A percentile compares a stretch with the other conserved stretches of the same genome.
Evolutionary conservation across 35 echinoderm and acorn worm species (phyloP).

Genomic region (Apostichopus californicus): DNA sequence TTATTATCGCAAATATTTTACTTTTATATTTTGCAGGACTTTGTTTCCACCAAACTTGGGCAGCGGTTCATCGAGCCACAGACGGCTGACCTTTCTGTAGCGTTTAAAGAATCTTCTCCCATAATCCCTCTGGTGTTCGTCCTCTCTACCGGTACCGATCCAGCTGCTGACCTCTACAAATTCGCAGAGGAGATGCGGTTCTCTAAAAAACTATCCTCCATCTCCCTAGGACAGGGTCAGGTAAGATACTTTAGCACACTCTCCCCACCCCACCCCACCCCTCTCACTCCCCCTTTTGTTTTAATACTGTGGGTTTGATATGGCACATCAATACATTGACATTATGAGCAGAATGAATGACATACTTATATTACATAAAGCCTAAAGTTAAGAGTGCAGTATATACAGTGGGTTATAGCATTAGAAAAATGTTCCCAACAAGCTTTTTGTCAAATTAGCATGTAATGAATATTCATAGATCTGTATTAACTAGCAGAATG

Average conservation of each 20-base stretch:
- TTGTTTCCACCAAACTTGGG: slow-evolving; percentile 81
- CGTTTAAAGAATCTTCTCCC: slow-evolving; percentile 91
- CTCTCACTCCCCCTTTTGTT: no score
- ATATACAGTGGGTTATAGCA: no score
- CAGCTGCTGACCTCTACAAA: slow-evolving; percentile 95
- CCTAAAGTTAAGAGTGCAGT: no score
- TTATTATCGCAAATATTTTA: no score
- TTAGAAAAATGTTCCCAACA: no score
- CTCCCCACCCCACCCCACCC: not conserved
- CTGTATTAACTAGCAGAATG: no score
- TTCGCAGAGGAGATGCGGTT: slow-evolving; percentile 99
- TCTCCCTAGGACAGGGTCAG: slow-evolving; percentile 96
- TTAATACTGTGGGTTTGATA: no score
- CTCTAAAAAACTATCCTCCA: slow-evolving; percentile 93
- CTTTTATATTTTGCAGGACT: slow-evolving; percentile 62
- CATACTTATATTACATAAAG: no score
- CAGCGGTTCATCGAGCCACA: slow-evolving; percentile 97
- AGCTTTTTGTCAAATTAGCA: no score
- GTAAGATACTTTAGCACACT: not conserved
- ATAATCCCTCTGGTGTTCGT: slow-evolving; percentile 85
- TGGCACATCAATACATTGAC: no score
- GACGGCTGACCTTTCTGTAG: slow-evolving; percentile 84
- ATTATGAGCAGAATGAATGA: no score
- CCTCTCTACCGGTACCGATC: slow-evolving; percentile 85
- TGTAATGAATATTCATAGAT: no score